These are phyloP conservation scores for Malaclemys terrapin DNA, from an alignment of 2,113 vertebrate genomes.

Conservation along the genomic window DNA sequence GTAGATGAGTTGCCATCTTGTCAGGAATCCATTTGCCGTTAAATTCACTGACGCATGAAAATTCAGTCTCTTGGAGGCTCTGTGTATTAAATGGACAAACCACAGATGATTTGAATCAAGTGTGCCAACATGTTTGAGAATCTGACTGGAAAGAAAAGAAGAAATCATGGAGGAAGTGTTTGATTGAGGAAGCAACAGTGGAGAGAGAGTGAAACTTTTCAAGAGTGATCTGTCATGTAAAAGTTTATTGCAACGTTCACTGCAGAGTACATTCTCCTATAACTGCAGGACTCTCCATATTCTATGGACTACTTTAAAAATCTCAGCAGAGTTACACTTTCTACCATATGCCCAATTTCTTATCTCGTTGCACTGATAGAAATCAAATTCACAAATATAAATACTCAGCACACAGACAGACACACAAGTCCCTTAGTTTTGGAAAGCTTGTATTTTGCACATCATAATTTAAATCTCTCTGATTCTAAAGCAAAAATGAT, in stretches of 20 bases:
- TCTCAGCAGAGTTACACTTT: background rate
- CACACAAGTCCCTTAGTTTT: background rate
- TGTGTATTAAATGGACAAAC: too few relatives aligned
- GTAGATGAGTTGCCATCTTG: background rate
- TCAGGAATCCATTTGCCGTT: background rate
- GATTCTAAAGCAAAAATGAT: background rate
- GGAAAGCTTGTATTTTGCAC: fast-evolving
- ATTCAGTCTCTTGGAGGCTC: background rate
- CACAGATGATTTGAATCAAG: background rate
- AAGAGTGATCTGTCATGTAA: background rate
- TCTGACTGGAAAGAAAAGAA: background rate
- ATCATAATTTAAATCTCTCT: fast-evolving
- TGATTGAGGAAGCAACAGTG: background rate
- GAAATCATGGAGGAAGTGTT: background rate
- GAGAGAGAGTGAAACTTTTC: background rate
- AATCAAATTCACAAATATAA: background rate
- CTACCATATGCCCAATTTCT: background rate
- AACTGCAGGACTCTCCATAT: background rate
- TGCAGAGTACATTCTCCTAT: background rate
- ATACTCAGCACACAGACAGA: background rate
- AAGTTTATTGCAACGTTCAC: background rate
- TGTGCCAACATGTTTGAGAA: background rate
- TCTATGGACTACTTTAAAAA: background rate
- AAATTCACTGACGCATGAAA: background rate
- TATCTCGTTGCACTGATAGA: background rate